These are phyloP conservation scores for Platycnemis pennipes DNA, from an alignment of 2,888 invertebrate species.

Conservation along the genomic window DNA sequence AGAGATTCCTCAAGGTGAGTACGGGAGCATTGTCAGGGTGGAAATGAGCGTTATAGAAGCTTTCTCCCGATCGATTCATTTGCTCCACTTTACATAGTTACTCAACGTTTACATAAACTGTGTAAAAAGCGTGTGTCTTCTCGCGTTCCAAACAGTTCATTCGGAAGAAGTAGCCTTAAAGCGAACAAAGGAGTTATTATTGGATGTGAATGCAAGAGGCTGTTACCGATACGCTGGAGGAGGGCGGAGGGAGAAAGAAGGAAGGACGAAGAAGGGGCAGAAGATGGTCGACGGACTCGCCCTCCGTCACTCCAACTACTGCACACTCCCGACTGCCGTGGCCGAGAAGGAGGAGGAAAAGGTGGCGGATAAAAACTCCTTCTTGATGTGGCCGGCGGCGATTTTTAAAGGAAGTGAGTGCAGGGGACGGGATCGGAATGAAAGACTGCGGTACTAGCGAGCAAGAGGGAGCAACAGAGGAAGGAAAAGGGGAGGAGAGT, in stretches of 20 bases:
- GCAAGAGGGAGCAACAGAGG: neutral
- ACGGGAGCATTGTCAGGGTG: neutral
- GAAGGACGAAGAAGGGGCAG: too few species aligned
- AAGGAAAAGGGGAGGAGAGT: neutral
- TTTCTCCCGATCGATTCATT: neutral
- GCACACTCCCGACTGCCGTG: neutral
- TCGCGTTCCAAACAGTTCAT: neutral
- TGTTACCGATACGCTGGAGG: neutral
- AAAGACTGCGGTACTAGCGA: neutral
- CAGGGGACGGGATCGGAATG: neutral
- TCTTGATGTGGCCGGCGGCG: constrained; percentile 18
- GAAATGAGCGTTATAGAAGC: neutral
- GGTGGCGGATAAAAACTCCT: neutral
- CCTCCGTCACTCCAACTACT: neutral
- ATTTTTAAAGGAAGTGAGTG: neutral
- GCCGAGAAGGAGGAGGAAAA: neutral
- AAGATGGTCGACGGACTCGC: too few species aligned
- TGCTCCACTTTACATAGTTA: neutral
- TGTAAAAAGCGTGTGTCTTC: too few species aligned
- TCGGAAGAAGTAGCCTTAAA: neutral
- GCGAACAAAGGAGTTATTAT: constrained; percentile 4
- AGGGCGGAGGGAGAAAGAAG: neutral
- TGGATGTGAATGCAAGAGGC: neutral
- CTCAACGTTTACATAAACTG: neutral
- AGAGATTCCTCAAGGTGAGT: neutral